These are phyloP conservation scores for Capitulum mitella DNA, from an alignment of 2,888 invertebrate genomes.

Conservation along the genomic window DNA sequence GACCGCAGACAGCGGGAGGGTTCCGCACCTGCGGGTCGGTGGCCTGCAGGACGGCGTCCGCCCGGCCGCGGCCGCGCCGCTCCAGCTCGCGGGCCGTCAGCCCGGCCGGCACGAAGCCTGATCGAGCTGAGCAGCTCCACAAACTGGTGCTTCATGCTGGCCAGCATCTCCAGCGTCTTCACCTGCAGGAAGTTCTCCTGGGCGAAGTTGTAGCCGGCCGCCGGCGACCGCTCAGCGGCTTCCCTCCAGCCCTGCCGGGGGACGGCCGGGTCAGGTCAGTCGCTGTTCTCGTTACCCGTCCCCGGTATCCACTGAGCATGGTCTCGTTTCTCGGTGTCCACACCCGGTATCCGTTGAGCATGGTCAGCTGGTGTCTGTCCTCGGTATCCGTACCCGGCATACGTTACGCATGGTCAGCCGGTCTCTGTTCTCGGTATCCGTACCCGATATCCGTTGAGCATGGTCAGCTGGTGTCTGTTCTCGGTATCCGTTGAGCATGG, in stretches of 20 bases:
- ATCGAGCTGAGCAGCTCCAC: conserved; percentile 66
- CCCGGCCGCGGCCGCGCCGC: conserved; percentile 36
- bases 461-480: conserved; percentile 79
- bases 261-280: conserved; percentile 33
- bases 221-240: conserved; percentile 57
- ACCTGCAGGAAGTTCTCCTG: conserved; percentile 73
- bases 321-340: too few species aligned
- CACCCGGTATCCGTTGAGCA: too few species aligned
- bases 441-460: background rate
- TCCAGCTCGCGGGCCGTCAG: conserved; percentile 28
- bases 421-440: too few species aligned
- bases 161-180: conserved; percentile 63
- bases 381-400: too few species aligned
- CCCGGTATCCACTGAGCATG: background rate
- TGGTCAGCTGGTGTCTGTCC: too few species aligned
- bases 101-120: conserved; percentile 62
- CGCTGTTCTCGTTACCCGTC: too few species aligned
- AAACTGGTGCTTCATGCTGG: conserved; percentile 53
- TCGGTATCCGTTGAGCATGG: too few species aligned
- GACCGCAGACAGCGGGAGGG: too few species aligned
- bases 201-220: conserved; percentile 69
- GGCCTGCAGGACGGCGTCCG: conserved; percentile 58
- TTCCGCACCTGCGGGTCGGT: conserved; percentile 42
- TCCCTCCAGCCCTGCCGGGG: conserved; percentile 76
- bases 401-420: too few species aligned